Evolutionary conservation across 1,140 invertebrate genomes (phyloP).

Genomic region (Drosophila grimshawi): DNA sequence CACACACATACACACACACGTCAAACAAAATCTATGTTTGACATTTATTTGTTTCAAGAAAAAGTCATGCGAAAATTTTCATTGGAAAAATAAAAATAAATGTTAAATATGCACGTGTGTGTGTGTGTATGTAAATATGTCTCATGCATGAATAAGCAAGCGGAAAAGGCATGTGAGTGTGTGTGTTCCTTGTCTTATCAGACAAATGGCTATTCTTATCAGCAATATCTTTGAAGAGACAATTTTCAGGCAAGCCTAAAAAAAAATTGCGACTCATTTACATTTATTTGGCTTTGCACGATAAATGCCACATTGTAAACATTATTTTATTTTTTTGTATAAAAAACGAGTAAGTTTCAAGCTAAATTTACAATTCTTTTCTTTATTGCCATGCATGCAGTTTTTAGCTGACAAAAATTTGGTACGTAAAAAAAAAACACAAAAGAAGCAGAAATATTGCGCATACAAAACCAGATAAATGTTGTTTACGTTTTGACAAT

Average conservation of each 20-base stretch:
- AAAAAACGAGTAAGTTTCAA: constrained; percentile 47
- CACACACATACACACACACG: constrained; percentile 6
- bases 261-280: constrained; percentile 20
- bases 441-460: not conserved
- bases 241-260: constrained; percentile 26
- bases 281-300: constrained; percentile 14
- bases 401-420: constrained; percentile 34
- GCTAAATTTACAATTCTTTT: constrained; percentile 51
- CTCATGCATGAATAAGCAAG: constrained; percentile 60
- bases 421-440: constrained; percentile 1
- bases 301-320: constrained; percentile 31
- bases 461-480: constrained; percentile 44
- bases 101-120: not conserved
- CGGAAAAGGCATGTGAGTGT: constrained; percentile 50
- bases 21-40: constrained; percentile 49
- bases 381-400: constrained; percentile 69
- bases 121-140: constrained; percentile 12
- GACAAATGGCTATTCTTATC: constrained; percentile 59
- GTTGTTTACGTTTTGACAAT: constrained; percentile 77
- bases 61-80: constrained; percentile 55
- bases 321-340: constrained; percentile 49
- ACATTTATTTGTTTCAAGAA: constrained; percentile 48
- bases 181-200: constrained; percentile 60
- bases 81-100: constrained; percentile 51
- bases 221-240: constrained; percentile 72